These are phyloP conservation scores for Sphenopsis melanotis DNA, from an alignment of 2,797 vertebrate species.

Conservation along the genomic window DNA sequence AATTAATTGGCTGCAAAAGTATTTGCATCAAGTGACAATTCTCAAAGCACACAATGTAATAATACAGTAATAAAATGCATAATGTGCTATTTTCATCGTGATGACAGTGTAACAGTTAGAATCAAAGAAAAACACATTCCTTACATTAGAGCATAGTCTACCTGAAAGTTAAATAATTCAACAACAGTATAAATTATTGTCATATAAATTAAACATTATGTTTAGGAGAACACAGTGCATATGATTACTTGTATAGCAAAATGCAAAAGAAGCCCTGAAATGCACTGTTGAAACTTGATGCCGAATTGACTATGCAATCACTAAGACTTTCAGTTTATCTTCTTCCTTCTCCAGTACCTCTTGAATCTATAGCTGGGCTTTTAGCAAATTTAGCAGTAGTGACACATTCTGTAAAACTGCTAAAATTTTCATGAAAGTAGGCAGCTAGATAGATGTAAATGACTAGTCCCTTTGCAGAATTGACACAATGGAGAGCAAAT, in stretches of 20 bases:
- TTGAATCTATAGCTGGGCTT: neutral
- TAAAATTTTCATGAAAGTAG: neutral
- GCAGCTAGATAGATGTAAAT: neutral
- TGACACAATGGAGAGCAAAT: neutral
- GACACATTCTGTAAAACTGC: neutral
- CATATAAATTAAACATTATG: constrained; percentile 1
- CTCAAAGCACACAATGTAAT: neutral
- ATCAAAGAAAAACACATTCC: constrained; percentile 5
- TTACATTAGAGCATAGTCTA: neutral
- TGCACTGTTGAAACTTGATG: neutral
- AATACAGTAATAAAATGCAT: neutral
- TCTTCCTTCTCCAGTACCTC: neutral
- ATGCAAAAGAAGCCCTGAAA: neutral
- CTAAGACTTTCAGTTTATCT: neutral
- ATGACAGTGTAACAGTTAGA: neutral
- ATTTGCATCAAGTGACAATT: neutral
- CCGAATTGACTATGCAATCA: neutral
- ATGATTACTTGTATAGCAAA: neutral
- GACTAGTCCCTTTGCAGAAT: neutral
- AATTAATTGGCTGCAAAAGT: neutral
- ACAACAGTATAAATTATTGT: neutral
- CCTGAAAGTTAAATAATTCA: constrained; percentile 10
- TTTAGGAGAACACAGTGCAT: neutral
- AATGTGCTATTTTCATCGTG: neutral
- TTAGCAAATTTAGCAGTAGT: neutral